Base-by-base conservation (phyloP, 2,888 invertebrate species). In the Heteromyza rotundicornis region DNA sequence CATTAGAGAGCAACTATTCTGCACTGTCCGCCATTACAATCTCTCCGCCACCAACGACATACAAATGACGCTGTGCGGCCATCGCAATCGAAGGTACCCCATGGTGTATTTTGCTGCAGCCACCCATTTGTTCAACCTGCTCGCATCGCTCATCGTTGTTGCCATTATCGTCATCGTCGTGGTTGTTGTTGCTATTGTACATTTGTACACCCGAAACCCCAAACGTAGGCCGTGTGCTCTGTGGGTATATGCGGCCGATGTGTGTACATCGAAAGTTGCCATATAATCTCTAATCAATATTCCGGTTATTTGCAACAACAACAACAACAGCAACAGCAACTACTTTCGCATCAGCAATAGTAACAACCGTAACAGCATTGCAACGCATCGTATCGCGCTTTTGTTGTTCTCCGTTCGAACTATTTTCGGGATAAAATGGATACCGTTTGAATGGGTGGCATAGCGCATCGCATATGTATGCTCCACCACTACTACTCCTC, bases 211-310 rank as follows among this genome's bases (percentile, higher is more conserved):
- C 3, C n/a, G 12, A 40, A n/a, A 8, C 8, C 10, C 7, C 3
- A 14, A 3, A n/a, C 16, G 40, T 8, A 40, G 40, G 40, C 40
- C n/a, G 40, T 3, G 40, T 8, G n/a, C 40, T 7, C n/a, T n/a
- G n/a, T n/a, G 8, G 8, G 40, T n/a, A 40, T 40, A n/a, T 40
- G 40, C n/a, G 16, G 40, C 40, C 40, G 27, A 56, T 17, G 35
- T 49, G 27, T 32, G 56, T 58, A 5, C 49, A 44, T 51, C 24
- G 27, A n/a, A 17, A 19, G 52, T 55, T 60, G 64, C 68, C 70
- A 67, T 67, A 65, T 70, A 70, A 72, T 68, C 66, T 70, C 69
- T 64, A 77, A 76, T 76, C 77, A 78, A 78, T 76, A 77, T 72
- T 76, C 74, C 53, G 71, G 72, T 67, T 77, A 78, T 78, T 78